Evolutionary conservation across 2,113 vertebrate genomes (phyloP).

Genomic region (Suricata suricatta): DNA sequence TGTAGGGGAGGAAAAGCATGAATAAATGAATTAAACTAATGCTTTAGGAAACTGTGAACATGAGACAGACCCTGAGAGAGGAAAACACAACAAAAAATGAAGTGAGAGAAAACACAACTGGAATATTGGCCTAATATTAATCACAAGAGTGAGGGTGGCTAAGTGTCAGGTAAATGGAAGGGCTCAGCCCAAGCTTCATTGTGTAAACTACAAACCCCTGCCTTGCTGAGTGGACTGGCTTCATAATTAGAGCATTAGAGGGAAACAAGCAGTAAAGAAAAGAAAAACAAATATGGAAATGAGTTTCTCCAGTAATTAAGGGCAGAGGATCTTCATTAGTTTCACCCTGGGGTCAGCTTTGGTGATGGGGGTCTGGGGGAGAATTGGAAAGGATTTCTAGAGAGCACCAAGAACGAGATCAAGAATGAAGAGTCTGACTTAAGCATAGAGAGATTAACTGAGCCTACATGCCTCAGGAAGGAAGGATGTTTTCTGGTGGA

Average conservation of each 20-base stretch:
- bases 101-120: background rate
- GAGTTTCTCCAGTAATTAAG: background rate
- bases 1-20: background rate
- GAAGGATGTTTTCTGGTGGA: background rate
- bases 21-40: conserved; percentile 7
- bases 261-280: background rate
- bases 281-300: background rate
- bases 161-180: background rate
- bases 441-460: background rate
- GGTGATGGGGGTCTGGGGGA: no score
- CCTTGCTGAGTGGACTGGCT: background rate
- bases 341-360: background rate
- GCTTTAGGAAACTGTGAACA: background rate
- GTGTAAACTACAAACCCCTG: background rate
- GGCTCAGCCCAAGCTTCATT: background rate
- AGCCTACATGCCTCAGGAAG: background rate
- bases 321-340: background rate
- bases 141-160: background rate
- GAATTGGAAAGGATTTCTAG: background rate
- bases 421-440: background rate
- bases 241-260: background rate
- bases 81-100: background rate
- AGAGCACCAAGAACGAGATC: background rate
- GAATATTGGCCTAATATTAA: background rate
- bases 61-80: background rate